These are phyloP conservation scores for Takifugu ocellatus DNA, from an alignment of 2,797 vertebrate genomes.

Conservation along the genomic window DNA sequence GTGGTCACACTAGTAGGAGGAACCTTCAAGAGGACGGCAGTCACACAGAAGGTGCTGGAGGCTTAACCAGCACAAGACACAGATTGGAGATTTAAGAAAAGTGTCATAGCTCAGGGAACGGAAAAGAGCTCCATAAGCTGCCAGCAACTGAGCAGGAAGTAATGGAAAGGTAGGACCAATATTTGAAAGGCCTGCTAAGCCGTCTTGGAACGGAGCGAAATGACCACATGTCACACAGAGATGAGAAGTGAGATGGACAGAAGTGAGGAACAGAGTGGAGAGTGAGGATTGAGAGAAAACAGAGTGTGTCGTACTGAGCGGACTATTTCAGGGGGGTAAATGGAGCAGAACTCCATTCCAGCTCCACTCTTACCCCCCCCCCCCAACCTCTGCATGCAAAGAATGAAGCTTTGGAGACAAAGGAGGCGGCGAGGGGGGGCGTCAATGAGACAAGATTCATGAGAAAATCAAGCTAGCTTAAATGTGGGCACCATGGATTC, in stretches of 20 bases:
- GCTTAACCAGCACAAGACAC: conserved; percentile 29
- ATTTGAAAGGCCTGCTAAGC: conserved; percentile 64
- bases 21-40: conserved; percentile 3
- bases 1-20: not conserved
- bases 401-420: conserved; percentile 65
- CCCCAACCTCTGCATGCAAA: conserved; percentile 73
- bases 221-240: conserved; percentile 62
- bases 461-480: conserved; percentile 47
- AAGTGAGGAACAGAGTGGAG: conserved; percentile 43
- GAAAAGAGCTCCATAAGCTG: conserved; percentile 37
- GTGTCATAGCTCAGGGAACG: conserved; percentile 30
- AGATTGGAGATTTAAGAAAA: conserved; percentile 40
- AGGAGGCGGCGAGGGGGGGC: conserved; percentile 43
- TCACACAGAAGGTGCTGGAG: conserved; percentile 26
- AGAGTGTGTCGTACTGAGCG: conserved; percentile 66
- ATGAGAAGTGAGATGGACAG: conserved; percentile 61
- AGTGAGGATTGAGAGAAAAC: conserved; percentile 57
- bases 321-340: conserved; percentile 75
- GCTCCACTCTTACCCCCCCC: conserved; percentile 67
- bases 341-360: conserved; percentile 77
- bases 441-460: conserved; percentile 32
- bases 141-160: conserved; percentile 51
- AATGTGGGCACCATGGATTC: conserved; percentile 7
- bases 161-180: conserved; percentile 57
- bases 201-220: conserved; percentile 66